phyloP scores from a whole-genome alignment of 1,140 invertebrate genomes.

The Bombus affinis region DNA sequence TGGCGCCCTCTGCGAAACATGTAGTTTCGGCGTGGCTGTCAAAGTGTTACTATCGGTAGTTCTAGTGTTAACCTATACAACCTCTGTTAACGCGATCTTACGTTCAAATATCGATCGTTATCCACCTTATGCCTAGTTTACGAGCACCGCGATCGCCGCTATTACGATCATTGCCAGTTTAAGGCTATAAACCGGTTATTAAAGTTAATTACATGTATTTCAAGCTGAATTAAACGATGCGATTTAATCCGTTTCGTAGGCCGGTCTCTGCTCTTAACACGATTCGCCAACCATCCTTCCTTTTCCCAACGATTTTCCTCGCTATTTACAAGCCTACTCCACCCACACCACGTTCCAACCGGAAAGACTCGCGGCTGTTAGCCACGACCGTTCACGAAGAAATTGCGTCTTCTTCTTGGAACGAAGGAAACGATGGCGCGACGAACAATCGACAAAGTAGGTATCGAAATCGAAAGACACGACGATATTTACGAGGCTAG shows the following conservation, averaged over 20 bases:
- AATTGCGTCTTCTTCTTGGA: too few species aligned
- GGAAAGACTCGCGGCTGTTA: too few species aligned
- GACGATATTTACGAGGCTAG: slow-evolving; percentile 33
- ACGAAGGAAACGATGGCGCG: too few species aligned
- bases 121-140: background rate
- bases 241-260: slow-evolving; percentile 14
- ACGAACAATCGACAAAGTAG: background rate
- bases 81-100: background rate
- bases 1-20: too few species aligned
- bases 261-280: too few species aligned
- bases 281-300: background rate
- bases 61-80: too few species aligned
- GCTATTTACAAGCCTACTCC: background rate
- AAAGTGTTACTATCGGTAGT: too few species aligned
- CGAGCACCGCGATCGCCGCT: background rate
- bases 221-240: background rate
- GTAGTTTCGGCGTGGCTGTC: too few species aligned
- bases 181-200: slow-evolving; percentile 12
- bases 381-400: too few species aligned
- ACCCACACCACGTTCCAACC: background rate
- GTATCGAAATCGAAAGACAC: background rate
- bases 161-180: background rate
- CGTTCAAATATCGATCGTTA: background rate
- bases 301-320: background rate
- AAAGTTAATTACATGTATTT: slow-evolving; percentile 1